Base-by-base conservation (phyloP, 2,797 vertebrate genomes). In the Carcharodon carcharias region DNA sequence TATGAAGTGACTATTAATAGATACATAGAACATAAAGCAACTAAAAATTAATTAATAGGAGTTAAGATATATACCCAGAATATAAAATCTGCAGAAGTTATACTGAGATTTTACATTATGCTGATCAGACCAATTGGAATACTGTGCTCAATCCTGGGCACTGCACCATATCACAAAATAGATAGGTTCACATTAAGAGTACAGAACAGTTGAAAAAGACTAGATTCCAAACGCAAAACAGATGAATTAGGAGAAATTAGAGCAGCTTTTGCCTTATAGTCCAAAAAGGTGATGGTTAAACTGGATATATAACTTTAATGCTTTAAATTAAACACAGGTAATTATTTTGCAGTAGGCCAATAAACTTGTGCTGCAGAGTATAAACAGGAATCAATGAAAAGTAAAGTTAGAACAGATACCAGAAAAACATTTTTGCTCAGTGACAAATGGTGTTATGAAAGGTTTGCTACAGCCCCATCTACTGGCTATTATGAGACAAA, bases 401-500 rank as follows among this genome's bases (percentile, higher is more conserved):
- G 6, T 14, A 77, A 77, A n/a, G 77, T 85, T 85, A 21, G 28
- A 40, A 14, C 58, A 82, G 77, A 92, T 21, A 63, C 35, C 40
- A 63, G 89, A 63, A 58, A 91, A n/a, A n/a, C 7, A 1, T 21
- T 63, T 7, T 65, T 93, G 18, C 16, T 65, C 61, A 21, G n/a
- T 16, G 35, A 14, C 40, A 80, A 80, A n/a, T 80, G 77, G 80
- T 73, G 35, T 73, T 73, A 71, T 56, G 54, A 89, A 8, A 88
- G 31, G 87, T 93, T 56, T 21, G 61, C 61, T 65, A 40, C 58
- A 93, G 91, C 91, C 21, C n/a, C 91, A 93, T 65, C 91, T 93
- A 23, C 61, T 93, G 91, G 61, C n/a, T 65, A 63, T 40, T 21
- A 35, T 40, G 61, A 93, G 16, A 3, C 35, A 56, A 31, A 89